These are phyloP conservation scores for Ispidina lecontei DNA, from an alignment of 2,797 vertebrate genomes.

Conservation along the genomic window DNA sequence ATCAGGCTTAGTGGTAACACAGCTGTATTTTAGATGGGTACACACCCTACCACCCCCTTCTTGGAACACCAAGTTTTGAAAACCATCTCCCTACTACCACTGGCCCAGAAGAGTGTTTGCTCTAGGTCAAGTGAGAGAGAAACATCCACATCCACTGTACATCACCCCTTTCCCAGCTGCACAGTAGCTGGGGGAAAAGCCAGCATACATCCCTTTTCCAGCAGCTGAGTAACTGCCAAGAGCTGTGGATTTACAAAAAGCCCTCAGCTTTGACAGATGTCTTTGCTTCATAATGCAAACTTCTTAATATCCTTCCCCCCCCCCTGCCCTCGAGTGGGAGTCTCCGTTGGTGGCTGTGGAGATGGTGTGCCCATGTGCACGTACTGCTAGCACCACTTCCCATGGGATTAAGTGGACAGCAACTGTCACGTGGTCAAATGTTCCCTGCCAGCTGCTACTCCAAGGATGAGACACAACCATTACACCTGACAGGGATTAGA, in stretches of 20 bases:
- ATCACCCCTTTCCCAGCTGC: not conserved
- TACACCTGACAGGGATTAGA: not conserved
- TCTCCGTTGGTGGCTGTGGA: not conserved
- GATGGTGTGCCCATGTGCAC: accelerated
- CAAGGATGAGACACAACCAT: not conserved
- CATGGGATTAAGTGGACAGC: not conserved
- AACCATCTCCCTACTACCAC: not conserved
- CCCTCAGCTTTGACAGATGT: not conserved
- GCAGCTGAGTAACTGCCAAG: not conserved
- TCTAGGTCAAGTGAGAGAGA: not conserved
- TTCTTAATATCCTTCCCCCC: not conserved
- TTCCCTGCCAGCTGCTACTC: not conserved
- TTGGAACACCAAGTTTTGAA: not conserved
- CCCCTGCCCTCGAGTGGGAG: not conserved
- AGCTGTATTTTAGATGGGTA: not conserved
- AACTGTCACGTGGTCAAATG: not conserved
- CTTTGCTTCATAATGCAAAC: not conserved
- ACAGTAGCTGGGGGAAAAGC: not conserved
- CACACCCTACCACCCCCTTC: not conserved
- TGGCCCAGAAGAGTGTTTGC: not conserved
- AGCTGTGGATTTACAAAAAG: not conserved
- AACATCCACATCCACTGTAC: not conserved
- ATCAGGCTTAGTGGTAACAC: not conserved
- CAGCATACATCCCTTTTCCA: not conserved
- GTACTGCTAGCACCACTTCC: not conserved